A percentile compares a stretch with the other conserved stretches of the same genome.
phyloP scores from a whole-genome alignment of 37 sponge, comb jelly and placozoan species.

The Tethya wilhelma region DNA sequence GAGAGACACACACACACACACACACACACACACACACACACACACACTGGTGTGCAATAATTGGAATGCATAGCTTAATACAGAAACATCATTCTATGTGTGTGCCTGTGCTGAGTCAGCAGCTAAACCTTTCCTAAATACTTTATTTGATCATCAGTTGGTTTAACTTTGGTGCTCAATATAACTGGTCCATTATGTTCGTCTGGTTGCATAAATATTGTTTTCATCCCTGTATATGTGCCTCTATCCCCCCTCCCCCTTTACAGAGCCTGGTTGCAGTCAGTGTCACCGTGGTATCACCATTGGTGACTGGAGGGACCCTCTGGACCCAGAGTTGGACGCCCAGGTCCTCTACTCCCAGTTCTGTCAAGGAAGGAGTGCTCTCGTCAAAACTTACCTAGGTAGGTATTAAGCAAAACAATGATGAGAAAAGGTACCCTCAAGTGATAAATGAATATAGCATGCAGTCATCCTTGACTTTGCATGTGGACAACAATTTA shows the following conservation, averaged over 20 bases:
- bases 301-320: conserved; percentile 98
- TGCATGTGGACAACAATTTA: not conserved
- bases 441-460: not conserved
- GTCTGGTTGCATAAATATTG: too few species aligned
- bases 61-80: too few species aligned
- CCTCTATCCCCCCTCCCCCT: too few species aligned
- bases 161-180: not conserved
- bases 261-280: conserved; percentile 83
- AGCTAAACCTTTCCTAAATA: not conserved
- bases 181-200: too few species aligned
- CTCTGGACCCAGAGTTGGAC: conserved; percentile 93
- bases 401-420: not conserved
- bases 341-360: conserved; percentile 90
- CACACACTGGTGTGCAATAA: too few species aligned
- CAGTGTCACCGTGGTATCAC: conserved; percentile 82
- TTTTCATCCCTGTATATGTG: too few species aligned
- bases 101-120: too few species aligned
- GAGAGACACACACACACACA: not conserved
- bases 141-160: not conserved
- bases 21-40: not conserved
- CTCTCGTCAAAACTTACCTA: conserved; percentile 41
- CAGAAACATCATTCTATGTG: too few species aligned
- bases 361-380: conserved; percentile 58
- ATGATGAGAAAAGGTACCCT: not conserved
- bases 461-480: not conserved